These are phyloP conservation scores for Bolinopsis microptera DNA, from an alignment of 37 sponge, comb jelly and placozoan species.

Conservation along the genomic window DNA sequence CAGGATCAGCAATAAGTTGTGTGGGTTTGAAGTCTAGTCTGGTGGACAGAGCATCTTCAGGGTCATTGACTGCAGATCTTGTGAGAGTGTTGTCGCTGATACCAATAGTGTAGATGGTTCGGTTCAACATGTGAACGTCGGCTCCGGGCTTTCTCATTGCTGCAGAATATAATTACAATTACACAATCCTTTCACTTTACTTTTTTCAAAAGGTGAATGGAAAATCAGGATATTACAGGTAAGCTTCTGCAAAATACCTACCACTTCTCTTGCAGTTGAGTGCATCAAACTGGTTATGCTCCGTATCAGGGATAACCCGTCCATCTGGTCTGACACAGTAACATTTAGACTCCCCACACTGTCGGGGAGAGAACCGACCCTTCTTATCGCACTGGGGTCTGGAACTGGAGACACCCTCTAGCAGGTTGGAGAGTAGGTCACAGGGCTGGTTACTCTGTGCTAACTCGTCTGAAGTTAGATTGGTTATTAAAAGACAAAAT, in stretches of 20 bases:
- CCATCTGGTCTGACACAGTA: background rate
- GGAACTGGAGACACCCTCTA: background rate
- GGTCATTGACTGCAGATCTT: background rate
- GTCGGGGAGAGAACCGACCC: background rate
- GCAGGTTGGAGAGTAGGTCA: background rate
- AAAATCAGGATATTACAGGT: too few species aligned
- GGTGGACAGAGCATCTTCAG: background rate
- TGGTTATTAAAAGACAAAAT: too few species aligned
- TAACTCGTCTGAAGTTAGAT: background rate
- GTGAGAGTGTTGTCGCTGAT: background rate
- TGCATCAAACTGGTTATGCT: background rate
- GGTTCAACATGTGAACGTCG: background rate
- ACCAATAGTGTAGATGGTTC: slow-evolving; percentile 11
- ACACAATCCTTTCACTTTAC: too few species aligned
- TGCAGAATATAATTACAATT: too few species aligned
- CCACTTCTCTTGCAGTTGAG: background rate
- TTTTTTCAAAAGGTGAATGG: too few species aligned
- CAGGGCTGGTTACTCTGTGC: background rate
- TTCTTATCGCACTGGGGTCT: background rate
- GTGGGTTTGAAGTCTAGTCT: background rate
- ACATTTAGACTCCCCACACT: slow-evolving; percentile 15
- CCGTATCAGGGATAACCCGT: background rate
- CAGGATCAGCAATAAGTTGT: background rate
- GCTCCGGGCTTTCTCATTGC: background rate
- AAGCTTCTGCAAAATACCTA: too few species aligned